A percentile compares a stretch with the other conserved stretches of the same genome.
Conservation (phyloP, 2,113 vertebrate genomes). For the Dolichotis patagonum region DNA sequence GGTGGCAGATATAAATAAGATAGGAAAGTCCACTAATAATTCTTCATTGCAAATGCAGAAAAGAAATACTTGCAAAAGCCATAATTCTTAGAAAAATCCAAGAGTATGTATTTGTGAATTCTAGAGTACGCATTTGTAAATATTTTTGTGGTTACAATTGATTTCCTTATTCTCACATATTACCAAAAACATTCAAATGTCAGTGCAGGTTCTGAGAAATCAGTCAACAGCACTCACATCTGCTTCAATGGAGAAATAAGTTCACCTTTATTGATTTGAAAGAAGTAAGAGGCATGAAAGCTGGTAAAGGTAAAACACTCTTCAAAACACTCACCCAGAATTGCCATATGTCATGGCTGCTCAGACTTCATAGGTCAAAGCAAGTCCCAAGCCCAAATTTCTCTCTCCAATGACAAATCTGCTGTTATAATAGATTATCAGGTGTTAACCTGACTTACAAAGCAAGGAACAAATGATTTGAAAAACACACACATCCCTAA, state of each 20-base stretch:
- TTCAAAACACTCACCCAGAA: not conserved
- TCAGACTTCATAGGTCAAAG: not conserved
- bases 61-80: not conserved
- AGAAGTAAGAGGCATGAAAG: not conserved
- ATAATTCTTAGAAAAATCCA: not conserved
- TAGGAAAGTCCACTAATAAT: not conserved
- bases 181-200: not conserved
- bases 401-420: not conserved
- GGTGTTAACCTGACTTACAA: not conserved
- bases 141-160: not conserved
- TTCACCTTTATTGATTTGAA: not conserved
- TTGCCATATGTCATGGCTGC: too few species aligned
- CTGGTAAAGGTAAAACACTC: not conserved
- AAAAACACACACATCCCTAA: not conserved
- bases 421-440: not conserved
- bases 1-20: not conserved
- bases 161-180: not conserved
- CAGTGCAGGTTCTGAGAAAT: not conserved
- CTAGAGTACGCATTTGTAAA: not conserved
- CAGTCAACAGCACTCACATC: not conserved
- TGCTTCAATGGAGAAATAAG: not conserved
- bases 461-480: not conserved
- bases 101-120: not conserved
- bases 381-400: not conserved
- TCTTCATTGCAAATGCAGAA: not conserved